A percentile compares a stretch with the other conserved stretches of the same genome.
Conservation (phyloP, 2,797 vertebrate genomes). For the Peromyscus melanophrys region DNA sequence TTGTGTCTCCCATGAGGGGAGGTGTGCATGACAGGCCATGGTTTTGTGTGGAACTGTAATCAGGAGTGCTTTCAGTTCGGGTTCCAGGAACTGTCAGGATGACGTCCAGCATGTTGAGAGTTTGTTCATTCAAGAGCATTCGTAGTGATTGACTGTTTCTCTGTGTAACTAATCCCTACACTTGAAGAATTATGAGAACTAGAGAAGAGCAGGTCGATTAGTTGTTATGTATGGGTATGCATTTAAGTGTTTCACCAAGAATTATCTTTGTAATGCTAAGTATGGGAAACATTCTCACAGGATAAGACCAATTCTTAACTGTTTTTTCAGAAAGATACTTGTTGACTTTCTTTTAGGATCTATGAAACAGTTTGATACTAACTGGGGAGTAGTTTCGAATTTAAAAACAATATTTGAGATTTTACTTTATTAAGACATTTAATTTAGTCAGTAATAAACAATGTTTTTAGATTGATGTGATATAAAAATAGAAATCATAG, state of each 20-base stretch:
- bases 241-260: slow-evolving; percentile 23
- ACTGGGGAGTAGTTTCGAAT: slow-evolving; percentile 11
- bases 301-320: slow-evolving; percentile 14
- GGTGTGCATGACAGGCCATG: neutral
- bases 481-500: neutral
- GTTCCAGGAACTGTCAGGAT: slow-evolving; percentile 9
- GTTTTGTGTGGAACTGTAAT: slow-evolving; percentile 6
- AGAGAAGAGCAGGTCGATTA: neutral
- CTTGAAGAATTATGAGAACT: slow-evolving; percentile 4
- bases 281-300: neutral
- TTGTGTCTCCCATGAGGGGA: slow-evolving; percentile 7
- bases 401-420: slow-evolving; percentile 45
- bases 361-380: slow-evolving; percentile 11
- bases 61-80: slow-evolving; percentile 5
- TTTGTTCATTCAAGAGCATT: slow-evolving; percentile 40
- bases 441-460: slow-evolving; percentile 18
- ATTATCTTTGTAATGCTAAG: slow-evolving; percentile 20
- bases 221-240: neutral
- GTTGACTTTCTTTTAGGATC: slow-evolving; percentile 7
- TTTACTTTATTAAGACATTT: slow-evolving; percentile 33
- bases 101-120: slow-evolving; percentile 24
- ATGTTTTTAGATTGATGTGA: neutral
- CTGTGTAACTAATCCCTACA: neutral
- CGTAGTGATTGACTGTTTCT: slow-evolving; percentile 10
- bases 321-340: neutral